Evolutionary conservation across 2,797 vertebrate genomes (phyloP).

Genomic region (Cyclura pinguis): DNA sequence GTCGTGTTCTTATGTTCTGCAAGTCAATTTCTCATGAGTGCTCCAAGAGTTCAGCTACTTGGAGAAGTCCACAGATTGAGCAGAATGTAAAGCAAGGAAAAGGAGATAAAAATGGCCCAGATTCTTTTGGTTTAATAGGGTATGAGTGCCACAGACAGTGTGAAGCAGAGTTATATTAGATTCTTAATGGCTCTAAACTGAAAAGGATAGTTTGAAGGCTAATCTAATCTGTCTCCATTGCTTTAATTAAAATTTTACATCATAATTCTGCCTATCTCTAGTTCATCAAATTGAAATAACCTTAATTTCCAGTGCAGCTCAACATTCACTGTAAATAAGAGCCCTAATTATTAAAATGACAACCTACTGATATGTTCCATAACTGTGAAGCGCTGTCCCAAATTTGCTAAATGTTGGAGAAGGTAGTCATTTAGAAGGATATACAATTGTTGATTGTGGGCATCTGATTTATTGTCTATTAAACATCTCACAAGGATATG

Average conservation of each 20-base stretch:
- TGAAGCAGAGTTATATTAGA: slow-evolving; percentile 26
- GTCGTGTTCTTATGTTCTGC: neutral
- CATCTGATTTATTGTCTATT: slow-evolving; percentile 12
- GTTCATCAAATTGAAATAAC: slow-evolving; percentile 31
- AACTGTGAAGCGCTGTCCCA: slow-evolving; percentile 50
- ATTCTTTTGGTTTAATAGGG: slow-evolving; percentile 42
- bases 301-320: slow-evolving; percentile 47
- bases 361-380: slow-evolving; percentile 39
- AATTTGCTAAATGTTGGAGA: slow-evolving; percentile 44
- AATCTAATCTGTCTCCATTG: slow-evolving; percentile 51
- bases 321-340: slow-evolving; percentile 4
- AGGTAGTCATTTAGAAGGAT: slow-evolving; percentile 52
- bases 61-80: neutral
- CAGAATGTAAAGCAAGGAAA: neutral
- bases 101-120: neutral
- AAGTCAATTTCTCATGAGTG: neutral
- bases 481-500: slow-evolving; percentile 12
- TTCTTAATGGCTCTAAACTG: slow-evolving; percentile 7
- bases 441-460: slow-evolving; percentile 33
- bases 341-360: slow-evolving; percentile 59
- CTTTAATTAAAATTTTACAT: slow-evolving; percentile 55
- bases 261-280: slow-evolving; percentile 45
- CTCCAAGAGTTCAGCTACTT: neutral
- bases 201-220: slow-evolving; percentile 38
- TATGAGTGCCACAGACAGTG: slow-evolving; percentile 34